Evolutionary conservation across 1,140 invertebrate species (phyloP), one percentile per base, ranked within the genome.

Genomic region (Scaptodrosophila lebanonensis): DNA sequence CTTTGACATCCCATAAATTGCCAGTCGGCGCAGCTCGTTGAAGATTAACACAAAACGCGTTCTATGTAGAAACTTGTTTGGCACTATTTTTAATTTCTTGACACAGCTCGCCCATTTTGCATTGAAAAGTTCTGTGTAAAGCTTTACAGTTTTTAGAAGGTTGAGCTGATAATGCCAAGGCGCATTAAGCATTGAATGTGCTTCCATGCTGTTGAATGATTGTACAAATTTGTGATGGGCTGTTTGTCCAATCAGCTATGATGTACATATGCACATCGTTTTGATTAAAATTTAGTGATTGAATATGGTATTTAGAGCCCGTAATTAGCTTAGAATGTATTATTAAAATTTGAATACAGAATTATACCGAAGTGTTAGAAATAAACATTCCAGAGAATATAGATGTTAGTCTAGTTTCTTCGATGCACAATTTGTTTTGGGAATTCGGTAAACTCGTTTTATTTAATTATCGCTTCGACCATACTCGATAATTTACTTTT

Each of bases 1-100:
- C 75, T 82, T 82, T 82, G 75, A 82, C 75, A 82, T 82, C 75
- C 66, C 76, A 82, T 82, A 82, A 82, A 82, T 82, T 82, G 75
- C 66, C 75, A 75, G 56, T 57, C 62, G 43, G 73, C 60, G 66
- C 67, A 58, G 45, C 20, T 67, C 64, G 64, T 64, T 22, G 54
- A 58, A 82, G 73, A 79, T 79, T 79, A 79, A 82, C 73, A 45
- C 32, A 18, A 33, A 63, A 38, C 61, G 73, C 29, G 36, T 25
- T 25, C 45, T 39, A 27, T 60, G 50, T 33, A 40, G 29, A 45
- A 76, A 76, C 67, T 63, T 53, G 72, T 77, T 75, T 66, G 44
- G 6, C 50, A 50, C 50, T 48, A 47, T 30, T 43, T 16, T 16
- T 29, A 36, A n/a, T 7, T 13, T 48, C 30, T 42, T 17, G 7